Evolutionary conservation across 2,888 invertebrate genomes (phyloP).

Genomic region (Rutpela maculata): DNA sequence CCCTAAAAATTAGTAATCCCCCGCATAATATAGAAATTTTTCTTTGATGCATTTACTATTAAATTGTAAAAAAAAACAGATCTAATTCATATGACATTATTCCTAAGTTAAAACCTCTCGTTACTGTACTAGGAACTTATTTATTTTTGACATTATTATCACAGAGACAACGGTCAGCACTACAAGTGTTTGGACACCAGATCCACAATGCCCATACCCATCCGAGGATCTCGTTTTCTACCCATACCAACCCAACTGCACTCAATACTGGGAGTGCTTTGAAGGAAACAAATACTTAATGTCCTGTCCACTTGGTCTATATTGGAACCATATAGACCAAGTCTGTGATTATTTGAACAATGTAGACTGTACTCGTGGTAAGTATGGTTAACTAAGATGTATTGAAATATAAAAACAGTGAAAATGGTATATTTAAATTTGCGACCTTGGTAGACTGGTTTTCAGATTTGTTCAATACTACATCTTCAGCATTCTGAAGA

Average conservation of each 20-base stretch:
- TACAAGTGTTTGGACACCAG: constrained; percentile 13
- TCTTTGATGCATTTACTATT: too few species aligned
- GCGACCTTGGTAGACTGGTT: too few species aligned
- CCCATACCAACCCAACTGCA: constrained; percentile 43
- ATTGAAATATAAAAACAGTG: not conserved
- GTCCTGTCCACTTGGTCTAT: constrained; percentile 41
- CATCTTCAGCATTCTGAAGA: too few species aligned
- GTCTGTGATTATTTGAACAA: constrained; percentile 46
- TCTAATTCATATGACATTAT: too few species aligned
- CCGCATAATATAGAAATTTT: too few species aligned
- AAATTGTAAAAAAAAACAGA: too few species aligned
- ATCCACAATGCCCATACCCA: constrained; percentile 45
- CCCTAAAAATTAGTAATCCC: too few species aligned
- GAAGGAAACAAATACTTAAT: constrained; percentile 35
- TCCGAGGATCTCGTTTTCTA: constrained; percentile 31
- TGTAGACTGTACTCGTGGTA: constrained; percentile 26
- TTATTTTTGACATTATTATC: not conserved
- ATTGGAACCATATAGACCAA: constrained; percentile 40
- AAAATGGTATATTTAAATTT: too few species aligned
- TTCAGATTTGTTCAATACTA: too few species aligned
- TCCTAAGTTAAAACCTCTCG: too few species aligned
- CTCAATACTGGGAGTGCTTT: constrained; percentile 47
- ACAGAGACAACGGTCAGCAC: not conserved
- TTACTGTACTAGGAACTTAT: not conserved
- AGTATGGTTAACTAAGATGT: constrained; percentile 1